Percentiles rank a stretch among this genome's conserved stretches.
These are phyloP conservation scores for Macroramphosus scolopax DNA, from an alignment of 2,797 vertebrate species.

Conservation along the genomic window DNA sequence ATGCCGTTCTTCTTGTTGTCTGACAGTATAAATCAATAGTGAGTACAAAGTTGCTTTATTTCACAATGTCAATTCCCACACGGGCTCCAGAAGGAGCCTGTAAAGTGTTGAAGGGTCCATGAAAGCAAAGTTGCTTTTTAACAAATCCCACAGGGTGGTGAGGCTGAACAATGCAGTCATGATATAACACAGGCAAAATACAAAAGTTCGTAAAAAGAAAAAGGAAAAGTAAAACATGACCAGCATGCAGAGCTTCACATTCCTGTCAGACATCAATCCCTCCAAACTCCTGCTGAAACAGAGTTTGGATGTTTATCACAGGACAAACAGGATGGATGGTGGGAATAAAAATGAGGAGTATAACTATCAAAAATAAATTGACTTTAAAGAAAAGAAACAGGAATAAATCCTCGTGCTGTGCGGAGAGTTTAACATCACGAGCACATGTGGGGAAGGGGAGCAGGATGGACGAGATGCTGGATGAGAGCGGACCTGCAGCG, in stretches of 20 bases:
- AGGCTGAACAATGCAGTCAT: constrained; percentile 82
- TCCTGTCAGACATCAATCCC: constrained; percentile 22
- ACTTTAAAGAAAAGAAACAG: constrained; percentile 52
- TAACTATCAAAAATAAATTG: constrained; percentile 60
- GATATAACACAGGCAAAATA: constrained; percentile 72
- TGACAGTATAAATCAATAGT: constrained; percentile 34
- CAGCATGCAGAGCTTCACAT: constrained; percentile 89
- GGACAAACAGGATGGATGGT: constrained; percentile 70
- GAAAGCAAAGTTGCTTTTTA: constrained; percentile 68
- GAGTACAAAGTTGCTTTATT: constrained; percentile 30
- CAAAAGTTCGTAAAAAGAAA: constrained; percentile 75
- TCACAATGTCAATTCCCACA: constrained; percentile 48
- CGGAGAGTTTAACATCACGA: constrained; percentile 22
- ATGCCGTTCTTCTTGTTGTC: constrained; percentile 15
- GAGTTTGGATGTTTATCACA: constrained; percentile 69
- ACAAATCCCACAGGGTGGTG: constrained; percentile 82
- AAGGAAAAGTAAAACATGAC: constrained; percentile 79
- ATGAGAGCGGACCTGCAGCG: constrained; percentile 12
- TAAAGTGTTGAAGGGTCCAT: constrained; percentile 26
- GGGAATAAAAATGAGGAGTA: constrained; percentile 82
- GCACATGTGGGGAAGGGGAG: constrained; percentile 4
- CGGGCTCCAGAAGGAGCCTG: constrained; percentile 29
- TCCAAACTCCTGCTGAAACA: constrained; percentile 40
- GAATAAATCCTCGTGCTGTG: too few species aligned
- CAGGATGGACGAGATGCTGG: constrained; percentile 25